Evolutionary conservation across 2,888 invertebrate genomes (phyloP), one percentile per base, ranked within the genome.

Genomic region (Dexiosoma caninum): DNA sequence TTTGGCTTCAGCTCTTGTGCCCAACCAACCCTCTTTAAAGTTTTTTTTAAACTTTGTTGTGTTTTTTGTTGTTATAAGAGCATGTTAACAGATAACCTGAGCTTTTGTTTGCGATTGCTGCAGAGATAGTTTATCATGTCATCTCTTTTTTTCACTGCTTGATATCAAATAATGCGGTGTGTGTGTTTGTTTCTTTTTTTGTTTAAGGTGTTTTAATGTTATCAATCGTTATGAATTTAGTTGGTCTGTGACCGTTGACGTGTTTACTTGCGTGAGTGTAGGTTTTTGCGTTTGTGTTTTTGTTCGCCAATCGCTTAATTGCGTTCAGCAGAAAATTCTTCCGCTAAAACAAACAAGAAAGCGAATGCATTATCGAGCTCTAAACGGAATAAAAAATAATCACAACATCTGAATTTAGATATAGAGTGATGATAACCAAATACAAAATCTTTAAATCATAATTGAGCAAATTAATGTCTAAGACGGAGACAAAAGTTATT

Each of bases 161-260:
- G n/a, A 51, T 66, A 37, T 14, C 40, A 27, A 27, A 16, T 21
- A 23, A 49, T 32, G 9, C 1, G 10, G 37, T 37, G 5, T 62
- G 21, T 59, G 46, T 64, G 62, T 23, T 30, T 62, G 44, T 12
- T 23, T n/a, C 27, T 40, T 60, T 44, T 53, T 40, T 74, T 59
- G 72, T 72, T 55, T 55, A 64, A 71, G 77, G 77, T 77, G 85
- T 85, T 83, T 85, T 87, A 84, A 85, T 85, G 77, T 77, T 77
- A 77, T 77, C 67, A 70, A 55, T 66, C 77, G 70, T 70, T 71
- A 77, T 86, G 82, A 83, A 83, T 85, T 90, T 88, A 90, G 90
- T 90, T 89, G 88, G 89, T 88, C 87, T 87, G 87, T 86, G 88
- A 89, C 90, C 88, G 89, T 90, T 89, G 89, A 85, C 88, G 88